Conservation (phyloP, 2,888 invertebrate species). For the Erpobdella octoculata region DNA sequence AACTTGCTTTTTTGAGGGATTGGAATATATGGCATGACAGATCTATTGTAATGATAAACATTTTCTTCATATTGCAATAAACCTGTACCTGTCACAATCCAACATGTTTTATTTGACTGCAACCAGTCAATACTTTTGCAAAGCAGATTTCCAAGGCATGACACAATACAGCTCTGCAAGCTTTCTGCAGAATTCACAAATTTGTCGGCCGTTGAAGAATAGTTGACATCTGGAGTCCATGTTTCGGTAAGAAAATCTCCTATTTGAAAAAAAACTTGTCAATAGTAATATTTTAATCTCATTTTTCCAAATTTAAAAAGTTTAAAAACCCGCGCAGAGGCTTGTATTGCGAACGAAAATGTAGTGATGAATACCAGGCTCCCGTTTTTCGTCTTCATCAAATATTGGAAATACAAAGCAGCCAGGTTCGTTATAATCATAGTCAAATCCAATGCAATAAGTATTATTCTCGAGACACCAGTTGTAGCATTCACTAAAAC, state of each 20-base stretch:
- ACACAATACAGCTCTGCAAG: neutral
- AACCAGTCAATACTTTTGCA: conserved; percentile 8
- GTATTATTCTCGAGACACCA: neutral
- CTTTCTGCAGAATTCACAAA: neutral
- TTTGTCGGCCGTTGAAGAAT: neutral
- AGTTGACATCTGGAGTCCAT: neutral
- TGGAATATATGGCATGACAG: neutral
- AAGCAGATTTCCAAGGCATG: neutral
- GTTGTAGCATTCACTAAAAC: neutral
- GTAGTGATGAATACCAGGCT: conserved; percentile 3
- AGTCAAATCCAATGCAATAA: conserved; percentile 16
- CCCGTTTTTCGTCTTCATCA: neutral
- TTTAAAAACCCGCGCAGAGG: neutral
- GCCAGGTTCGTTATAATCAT: conserved; percentile 13
- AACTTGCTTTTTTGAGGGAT: neutral
- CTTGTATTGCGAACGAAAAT: neutral
- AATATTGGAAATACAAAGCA: conserved; percentile 11
- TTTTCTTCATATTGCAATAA: neutral
- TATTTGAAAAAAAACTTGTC: neutral
- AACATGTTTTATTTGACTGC: neutral
- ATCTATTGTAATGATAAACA: neutral
- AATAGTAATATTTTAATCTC: neutral
- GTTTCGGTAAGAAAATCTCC: neutral
- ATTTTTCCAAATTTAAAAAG: neutral
- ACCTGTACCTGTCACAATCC: neutral